These are phyloP conservation scores for Chaetodon trifascialis DNA, from an alignment of 2,113 vertebrate species.

Conservation along the genomic window DNA sequence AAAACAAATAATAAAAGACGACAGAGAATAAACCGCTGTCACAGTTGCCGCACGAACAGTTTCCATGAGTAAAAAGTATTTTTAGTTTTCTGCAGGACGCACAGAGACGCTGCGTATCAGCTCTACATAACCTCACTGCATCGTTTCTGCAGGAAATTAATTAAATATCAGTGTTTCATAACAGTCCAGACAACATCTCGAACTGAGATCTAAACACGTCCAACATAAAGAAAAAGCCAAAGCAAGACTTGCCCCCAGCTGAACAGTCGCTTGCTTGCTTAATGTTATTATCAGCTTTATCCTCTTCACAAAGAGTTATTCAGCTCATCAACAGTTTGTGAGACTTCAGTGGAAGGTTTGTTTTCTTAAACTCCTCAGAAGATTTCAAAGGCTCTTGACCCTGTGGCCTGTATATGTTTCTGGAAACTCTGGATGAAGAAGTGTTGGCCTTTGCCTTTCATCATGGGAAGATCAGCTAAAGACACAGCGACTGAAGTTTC, in stretches of 20 bases:
- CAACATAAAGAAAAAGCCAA: background rate
- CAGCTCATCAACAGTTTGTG: background rate
- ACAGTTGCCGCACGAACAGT: background rate
- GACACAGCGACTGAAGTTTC: constrained; percentile 17
- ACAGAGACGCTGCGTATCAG: background rate
- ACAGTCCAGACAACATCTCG: background rate
- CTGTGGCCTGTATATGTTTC: constrained; percentile 30
- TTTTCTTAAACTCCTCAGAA: constrained; percentile 50
- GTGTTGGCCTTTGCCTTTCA: constrained; percentile 49
- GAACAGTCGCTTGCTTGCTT: background rate
- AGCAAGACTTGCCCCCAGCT: background rate
- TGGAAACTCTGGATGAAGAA: constrained; percentile 35
- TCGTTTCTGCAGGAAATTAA: background rate
- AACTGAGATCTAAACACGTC: background rate
- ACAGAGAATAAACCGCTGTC: background rate
- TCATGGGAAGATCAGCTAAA: constrained; percentile 49
- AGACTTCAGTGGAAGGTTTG: constrained; percentile 25
- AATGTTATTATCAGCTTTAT: background rate
- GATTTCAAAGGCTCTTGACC: constrained; percentile 51
- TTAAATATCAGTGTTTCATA: background rate
- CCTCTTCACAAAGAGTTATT: background rate
- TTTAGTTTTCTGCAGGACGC: background rate
- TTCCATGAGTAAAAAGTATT: background rate
- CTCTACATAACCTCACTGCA: background rate
- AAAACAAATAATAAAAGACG: background rate